A percentile compares a stretch with the other conserved stretches of the same genome.
These are phyloP conservation scores for Aphelinus atriplicis DNA, from an alignment of 1,140 invertebrate genomes.

Conservation along the genomic window DNA sequence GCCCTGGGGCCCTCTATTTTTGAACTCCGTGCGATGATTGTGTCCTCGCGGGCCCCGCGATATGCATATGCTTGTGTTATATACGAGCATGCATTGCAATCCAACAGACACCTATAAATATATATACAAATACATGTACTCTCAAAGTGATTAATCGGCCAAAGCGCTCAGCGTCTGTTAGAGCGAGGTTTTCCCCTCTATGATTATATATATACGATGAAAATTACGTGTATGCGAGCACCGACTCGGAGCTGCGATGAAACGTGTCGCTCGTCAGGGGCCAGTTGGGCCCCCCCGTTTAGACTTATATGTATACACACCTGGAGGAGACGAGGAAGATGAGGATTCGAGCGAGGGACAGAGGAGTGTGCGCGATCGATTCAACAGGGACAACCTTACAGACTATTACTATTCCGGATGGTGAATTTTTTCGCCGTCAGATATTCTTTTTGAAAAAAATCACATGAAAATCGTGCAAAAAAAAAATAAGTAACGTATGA, in stretches of 20 bases:
- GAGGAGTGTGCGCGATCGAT: conserved; percentile 6
- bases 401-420: conserved; percentile 25
- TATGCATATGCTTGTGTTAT: not conserved
- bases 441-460: conserved; percentile 3
- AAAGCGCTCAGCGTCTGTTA: not conserved
- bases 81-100: too few species aligned
- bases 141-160: conserved; percentile 17
- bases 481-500: conserved; percentile 10
- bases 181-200: too few species aligned
- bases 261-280: too few species aligned
- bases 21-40: conserved; percentile 41
- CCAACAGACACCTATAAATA: too few species aligned
- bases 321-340: too few species aligned
- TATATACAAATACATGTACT: too few species aligned
- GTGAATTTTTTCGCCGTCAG: conserved; percentile 10
- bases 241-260: too few species aligned
- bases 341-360: not conserved
- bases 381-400: too few species aligned
- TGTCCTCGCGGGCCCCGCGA: conserved; percentile 56
- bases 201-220: too few species aligned
- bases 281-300: too few species aligned
- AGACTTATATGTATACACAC: too few species aligned
- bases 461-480: not conserved
- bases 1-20: conserved; percentile 63
- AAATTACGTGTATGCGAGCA: too few species aligned